Percentiles rank a stretch among this genome's conserved stretches.
These are phyloP conservation scores for Lethrus apterus DNA, from an alignment of 1,140 invertebrate species.

Conservation along the genomic window DNA sequence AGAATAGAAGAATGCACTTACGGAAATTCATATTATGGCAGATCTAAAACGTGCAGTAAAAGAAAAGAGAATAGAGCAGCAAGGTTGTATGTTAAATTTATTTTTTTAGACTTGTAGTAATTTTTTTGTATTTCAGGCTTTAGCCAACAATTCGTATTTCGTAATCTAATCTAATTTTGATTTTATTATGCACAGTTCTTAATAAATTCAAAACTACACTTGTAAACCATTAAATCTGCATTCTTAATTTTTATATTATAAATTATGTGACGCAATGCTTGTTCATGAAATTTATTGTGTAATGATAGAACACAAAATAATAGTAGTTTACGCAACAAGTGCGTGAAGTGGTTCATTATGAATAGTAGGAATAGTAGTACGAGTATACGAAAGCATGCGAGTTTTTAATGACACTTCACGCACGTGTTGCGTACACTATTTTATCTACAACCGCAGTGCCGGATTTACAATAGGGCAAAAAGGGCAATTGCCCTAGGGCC, in stretches of 20 bases:
- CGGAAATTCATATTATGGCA: conserved; percentile 82
- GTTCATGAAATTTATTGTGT: background rate
- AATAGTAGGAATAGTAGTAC: too few relatives aligned
- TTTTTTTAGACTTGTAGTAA: conserved; percentile 18
- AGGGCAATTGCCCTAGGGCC: too few relatives aligned
- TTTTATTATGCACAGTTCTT: conserved; percentile 14
- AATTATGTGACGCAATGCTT: background rate
- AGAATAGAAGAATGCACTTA: conserved; percentile 78
- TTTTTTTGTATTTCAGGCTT: conserved; percentile 56
- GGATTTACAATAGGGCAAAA: too few relatives aligned
- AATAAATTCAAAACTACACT: conserved; percentile 5
- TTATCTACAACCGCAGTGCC: too few relatives aligned
- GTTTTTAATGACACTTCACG: too few relatives aligned
- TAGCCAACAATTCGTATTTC: conserved; percentile 71
- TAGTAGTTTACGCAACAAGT: too few relatives aligned
- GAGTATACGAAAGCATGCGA: too few relatives aligned
- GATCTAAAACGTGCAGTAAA: conserved; percentile 88
- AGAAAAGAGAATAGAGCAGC: conserved; percentile 90
- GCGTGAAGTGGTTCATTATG: too few relatives aligned
- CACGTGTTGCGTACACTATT: too few relatives aligned
- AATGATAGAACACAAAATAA: too few relatives aligned
- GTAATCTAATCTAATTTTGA: conserved; percentile 10
- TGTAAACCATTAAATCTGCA: too few relatives aligned
- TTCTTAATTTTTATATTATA: too few relatives aligned
- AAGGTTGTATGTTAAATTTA: conserved; percentile 59